Conservation (phyloP, 2,797 vertebrate genomes). For the Tokudaia muenninki region DNA sequence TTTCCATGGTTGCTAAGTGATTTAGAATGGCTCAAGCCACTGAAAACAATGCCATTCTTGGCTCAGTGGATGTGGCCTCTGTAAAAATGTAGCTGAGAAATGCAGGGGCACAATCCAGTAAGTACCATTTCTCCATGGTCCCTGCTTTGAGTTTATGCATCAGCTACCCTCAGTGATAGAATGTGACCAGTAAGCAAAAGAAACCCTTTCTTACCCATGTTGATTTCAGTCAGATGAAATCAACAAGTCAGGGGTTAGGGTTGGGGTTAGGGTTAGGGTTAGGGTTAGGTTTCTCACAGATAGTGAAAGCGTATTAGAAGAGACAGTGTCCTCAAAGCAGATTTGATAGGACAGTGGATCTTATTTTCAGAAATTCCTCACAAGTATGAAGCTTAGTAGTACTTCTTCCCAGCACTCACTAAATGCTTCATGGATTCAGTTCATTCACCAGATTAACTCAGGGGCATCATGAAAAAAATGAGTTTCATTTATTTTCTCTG, state of each 20-base stretch:
- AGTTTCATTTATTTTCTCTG: not conserved
- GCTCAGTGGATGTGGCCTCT: not conserved
- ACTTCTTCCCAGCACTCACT: not conserved
- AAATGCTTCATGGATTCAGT: not conserved
- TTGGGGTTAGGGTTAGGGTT: too few relatives aligned
- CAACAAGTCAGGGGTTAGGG: too few relatives aligned
- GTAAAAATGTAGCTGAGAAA: not conserved
- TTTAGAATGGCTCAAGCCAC: not conserved
- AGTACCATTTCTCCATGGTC: not conserved
- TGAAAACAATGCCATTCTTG: too few relatives aligned
- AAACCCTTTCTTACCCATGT: not conserved
- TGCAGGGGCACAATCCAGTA: not conserved
- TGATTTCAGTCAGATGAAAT: not conserved
- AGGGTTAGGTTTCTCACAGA: not conserved
- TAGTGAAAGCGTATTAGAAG: too few relatives aligned
- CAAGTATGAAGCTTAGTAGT: not conserved
- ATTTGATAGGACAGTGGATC: not conserved
- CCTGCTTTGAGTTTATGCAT: not conserved
- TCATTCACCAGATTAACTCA: not conserved
- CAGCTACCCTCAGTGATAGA: too few relatives aligned
- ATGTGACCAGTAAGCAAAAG: not conserved
- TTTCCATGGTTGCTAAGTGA: not conserved
- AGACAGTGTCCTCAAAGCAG: not conserved
- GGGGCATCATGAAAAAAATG: not conserved
- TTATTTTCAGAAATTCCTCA: not conserved